Evolutionary conservation across 2,113 vertebrate species (phyloP).

Genomic region (Bos taurus): DNA sequence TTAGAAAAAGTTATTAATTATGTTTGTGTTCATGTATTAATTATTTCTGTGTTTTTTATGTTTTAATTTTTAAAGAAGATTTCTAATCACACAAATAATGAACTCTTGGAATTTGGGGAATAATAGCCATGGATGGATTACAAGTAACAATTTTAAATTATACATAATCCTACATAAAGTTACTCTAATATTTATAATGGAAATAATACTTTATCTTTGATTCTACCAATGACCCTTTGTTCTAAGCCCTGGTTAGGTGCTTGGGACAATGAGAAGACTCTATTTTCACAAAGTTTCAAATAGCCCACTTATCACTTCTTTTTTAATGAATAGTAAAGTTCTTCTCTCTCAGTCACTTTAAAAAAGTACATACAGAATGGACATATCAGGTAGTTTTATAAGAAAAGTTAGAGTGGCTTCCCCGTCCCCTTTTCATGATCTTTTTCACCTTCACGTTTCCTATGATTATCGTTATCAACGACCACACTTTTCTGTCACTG

Average conservation of each 20-base stretch:
- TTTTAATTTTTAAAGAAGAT: not conserved
- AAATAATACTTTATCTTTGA: not conserved
- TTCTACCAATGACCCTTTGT: not conserved
- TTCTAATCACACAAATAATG: not conserved
- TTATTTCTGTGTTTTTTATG: not conserved
- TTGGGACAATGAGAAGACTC: not conserved
- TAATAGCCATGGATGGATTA: not conserved
- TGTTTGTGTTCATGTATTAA: not conserved
- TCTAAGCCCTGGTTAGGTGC: not conserved
- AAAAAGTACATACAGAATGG: not conserved
- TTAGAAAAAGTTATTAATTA: not conserved
- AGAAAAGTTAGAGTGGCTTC: not conserved
- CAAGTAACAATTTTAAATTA: not conserved
- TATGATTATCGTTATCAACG: slow-evolving; percentile 38
- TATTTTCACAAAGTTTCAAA: not conserved
- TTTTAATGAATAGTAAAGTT: not conserved
- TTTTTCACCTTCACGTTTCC: slow-evolving; percentile 64
- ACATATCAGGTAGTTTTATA: not conserved
- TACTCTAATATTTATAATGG: not conserved
- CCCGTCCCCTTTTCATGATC: not conserved
- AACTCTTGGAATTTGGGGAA: not conserved
- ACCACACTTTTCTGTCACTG: slow-evolving; percentile 63
- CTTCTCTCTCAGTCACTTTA: not conserved
- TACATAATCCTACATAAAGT: not conserved
- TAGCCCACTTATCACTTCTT: not conserved